phyloP scores from a whole-genome alignment of 37 sponge, comb jelly and placozoan species.

The Spongilla lacustris region DNA sequence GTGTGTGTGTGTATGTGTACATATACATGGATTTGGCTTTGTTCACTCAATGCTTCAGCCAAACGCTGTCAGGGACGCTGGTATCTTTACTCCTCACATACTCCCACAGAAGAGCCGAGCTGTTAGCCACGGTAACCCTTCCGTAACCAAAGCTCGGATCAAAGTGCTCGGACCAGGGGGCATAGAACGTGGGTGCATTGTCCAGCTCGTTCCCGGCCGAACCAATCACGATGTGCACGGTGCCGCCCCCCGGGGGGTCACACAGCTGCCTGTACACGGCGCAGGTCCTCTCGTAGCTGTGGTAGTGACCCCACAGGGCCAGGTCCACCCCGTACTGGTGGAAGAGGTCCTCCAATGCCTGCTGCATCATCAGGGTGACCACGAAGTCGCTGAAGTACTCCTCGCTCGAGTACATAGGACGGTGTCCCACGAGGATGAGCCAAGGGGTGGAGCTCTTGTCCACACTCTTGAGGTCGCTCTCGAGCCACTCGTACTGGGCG shows the following conservation, averaged over 20 bases:
- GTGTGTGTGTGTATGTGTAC: neutral
- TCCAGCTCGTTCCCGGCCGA: constrained; percentile 55
- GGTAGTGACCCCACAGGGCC: constrained; percentile 61
- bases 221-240: constrained; percentile 66
- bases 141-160: constrained; percentile 31
- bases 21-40: neutral
- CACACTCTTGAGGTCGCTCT: constrained; percentile 54
- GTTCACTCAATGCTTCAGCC: constrained; percentile 5
- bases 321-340: constrained; percentile 64
- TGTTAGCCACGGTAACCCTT: constrained; percentile 24
- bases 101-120: constrained; percentile 37
- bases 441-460: constrained; percentile 60
- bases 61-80: constrained; percentile 19
- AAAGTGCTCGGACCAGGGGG: constrained; percentile 45
- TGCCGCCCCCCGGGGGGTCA: constrained; percentile 13
- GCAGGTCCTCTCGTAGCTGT: constrained; percentile 75
- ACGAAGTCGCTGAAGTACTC: constrained; percentile 10
- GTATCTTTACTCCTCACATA: constrained; percentile 28
- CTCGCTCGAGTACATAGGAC: constrained; percentile 68
- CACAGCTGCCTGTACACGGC: constrained; percentile 47
- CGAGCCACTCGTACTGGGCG: constrained; percentile 70
- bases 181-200: neutral
- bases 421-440: constrained; percentile 59
- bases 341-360: constrained; percentile 58
- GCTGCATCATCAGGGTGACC: constrained; percentile 32